Base-by-base conservation (phyloP, 2,113 vertebrate species). In the Lophotis ruficrista region DNA sequence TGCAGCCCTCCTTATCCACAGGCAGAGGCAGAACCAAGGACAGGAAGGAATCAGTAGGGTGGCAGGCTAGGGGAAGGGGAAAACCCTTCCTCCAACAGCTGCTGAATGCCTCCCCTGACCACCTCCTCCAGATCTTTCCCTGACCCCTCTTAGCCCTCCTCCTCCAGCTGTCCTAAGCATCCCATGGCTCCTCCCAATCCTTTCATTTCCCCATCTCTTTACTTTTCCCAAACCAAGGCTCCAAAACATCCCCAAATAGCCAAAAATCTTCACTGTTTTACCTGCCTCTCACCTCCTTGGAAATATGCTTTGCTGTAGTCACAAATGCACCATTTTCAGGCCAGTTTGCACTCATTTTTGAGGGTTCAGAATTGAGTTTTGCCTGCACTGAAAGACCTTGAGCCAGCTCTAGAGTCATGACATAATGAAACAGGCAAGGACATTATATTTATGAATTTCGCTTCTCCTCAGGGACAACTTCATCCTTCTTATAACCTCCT, bases 401-500 rank as follows among this genome's bases (percentile, higher is more conserved):
- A 94, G 53, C 60, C 31, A 92, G 56, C 31, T 91, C 77, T 89
- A 54, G 28, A 87, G 10, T 72, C 61, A 38, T 38, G 37, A 85
- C 50, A 87, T 41, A 91, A 33, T 66, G 64, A 77, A 94, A 89
- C 17, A 69, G 54, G 41, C 73, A 94, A 94, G 83, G 66, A 82
- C 61, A 84, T 79, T 71, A 64, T 43, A 47, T 89, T 87, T 87
- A 91, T 0, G 0, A 91, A 84, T 33, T 62, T 37, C n/a, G 6
- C 69, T 85, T 84, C 51, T 82, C 89, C 90, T 93, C 45, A 57
- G 89, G 69, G 90, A 89, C 53, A 84, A 84, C 93, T 89, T 91
- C 45, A 87, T 92, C 70, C 37, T 79, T 87, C 77, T 91, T 87
- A 73, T 48, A 94, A 84, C 43, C 50, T 92, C 61, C 50, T 23